Conservation (phyloP, 2,113 vertebrate species). For the Macquaria australasica region DNA sequence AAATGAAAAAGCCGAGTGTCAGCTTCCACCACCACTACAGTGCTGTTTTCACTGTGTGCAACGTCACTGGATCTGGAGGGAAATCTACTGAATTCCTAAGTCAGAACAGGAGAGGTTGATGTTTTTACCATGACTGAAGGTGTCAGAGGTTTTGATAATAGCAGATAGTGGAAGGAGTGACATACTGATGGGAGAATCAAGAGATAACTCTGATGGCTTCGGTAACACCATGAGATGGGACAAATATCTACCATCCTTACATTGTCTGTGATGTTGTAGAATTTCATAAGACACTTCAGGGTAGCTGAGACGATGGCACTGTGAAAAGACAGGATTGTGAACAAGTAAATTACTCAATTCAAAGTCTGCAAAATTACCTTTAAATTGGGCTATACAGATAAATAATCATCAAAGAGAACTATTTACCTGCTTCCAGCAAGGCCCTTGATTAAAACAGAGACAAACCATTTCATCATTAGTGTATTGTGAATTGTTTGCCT, state of each 20-base stretch:
- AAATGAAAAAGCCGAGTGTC: neutral
- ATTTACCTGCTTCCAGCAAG: slow-evolving; percentile 89
- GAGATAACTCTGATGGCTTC: neutral
- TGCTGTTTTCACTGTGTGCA: neutral
- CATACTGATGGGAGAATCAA: neutral
- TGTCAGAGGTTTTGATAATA: neutral
- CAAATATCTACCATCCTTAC: slow-evolving; percentile 65
- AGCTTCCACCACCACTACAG: neutral
- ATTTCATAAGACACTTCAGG: slow-evolving; percentile 87
- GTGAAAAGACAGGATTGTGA: slow-evolving; percentile 11
- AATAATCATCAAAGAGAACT: neutral
- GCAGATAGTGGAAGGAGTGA: neutral
- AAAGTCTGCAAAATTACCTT: neutral
- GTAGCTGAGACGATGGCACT: slow-evolving; percentile 89
- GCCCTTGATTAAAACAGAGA: slow-evolving; percentile 77
- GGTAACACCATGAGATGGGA: too few species aligned
- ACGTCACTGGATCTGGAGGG: neutral
- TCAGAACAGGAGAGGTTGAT: neutral
- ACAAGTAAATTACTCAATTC: neutral
- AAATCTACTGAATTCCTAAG: neutral
- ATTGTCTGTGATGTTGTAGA: slow-evolving; percentile 88
- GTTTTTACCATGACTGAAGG: neutral
- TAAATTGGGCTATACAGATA: rapidly evolving
- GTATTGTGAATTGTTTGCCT: neutral
- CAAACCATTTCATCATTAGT: neutral